Evolutionary conservation across 2,113 vertebrate genomes (phyloP).

Genomic region (Circaetus gallicus): DNA sequence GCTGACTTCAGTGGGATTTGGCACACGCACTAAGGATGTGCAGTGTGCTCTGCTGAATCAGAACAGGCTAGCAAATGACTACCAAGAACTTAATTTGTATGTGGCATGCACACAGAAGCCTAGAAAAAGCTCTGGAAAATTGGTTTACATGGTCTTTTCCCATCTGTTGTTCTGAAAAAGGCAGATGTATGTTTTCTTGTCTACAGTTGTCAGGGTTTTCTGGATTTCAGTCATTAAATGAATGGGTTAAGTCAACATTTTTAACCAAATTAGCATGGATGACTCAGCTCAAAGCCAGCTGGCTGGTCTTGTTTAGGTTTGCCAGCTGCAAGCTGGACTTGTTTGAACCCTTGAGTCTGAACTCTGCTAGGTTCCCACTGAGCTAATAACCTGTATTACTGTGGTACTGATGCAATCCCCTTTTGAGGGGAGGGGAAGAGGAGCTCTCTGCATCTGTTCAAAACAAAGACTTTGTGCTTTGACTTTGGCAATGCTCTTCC

Average conservation of each 20-base stretch:
- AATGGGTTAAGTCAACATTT: conserved; percentile 21
- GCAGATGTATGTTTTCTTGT: neutral
- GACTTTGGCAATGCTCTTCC: neutral
- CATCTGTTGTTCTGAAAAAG: neutral
- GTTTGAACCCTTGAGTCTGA: neutral
- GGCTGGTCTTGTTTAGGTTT: conserved; percentile 23
- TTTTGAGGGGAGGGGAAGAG: neutral
- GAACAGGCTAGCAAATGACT: neutral
- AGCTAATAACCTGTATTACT: neutral
- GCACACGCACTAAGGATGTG: neutral
- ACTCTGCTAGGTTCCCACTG: neutral
- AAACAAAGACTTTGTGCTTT: neutral
- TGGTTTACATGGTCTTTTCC: neutral
- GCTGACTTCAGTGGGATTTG: neutral
- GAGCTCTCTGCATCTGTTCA: neutral
- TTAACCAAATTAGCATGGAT: neutral
- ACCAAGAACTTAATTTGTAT: neutral
- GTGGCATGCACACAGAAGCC: neutral
- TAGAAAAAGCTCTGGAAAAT: neutral
- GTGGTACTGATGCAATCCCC: neutral
- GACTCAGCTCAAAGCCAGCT: conserved; percentile 21
- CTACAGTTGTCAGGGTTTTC: neutral
- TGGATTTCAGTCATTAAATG: neutral
- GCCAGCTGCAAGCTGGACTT: conserved; percentile 45
- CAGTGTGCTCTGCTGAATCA: neutral